Base-by-base conservation (phyloP, 2,113 vertebrate species). In the Tringa solitaria region DNA sequence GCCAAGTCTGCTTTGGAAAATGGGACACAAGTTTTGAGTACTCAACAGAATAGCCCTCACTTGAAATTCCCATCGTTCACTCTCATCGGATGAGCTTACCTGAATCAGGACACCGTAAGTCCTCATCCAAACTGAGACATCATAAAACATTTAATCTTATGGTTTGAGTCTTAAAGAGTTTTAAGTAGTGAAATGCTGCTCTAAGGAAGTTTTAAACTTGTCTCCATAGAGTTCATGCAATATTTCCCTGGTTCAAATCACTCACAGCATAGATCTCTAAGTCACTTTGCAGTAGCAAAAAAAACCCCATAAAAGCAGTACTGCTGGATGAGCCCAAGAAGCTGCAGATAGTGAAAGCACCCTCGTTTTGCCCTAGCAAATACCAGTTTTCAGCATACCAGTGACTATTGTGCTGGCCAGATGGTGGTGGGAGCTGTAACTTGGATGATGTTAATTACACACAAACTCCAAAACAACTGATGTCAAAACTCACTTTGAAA, bases 361-460 rank as follows among this genome's bases (percentile, higher is more conserved):
- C 41, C 45, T 61, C 68, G 18, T 91, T 91, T 89, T 28, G 46
- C 33, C 45, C 50, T 8, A 48, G 73, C 23, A 84, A 93, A 69
- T 30, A 70, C 14, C 81, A 78, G 41, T 46, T 37, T 87, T 87
- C 8, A 15, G 45, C 60, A 37, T n/a, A 46, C n/a, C 78, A 18
- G 1, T 30, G 69, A 87, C 74, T 70, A 12, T 12, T 65, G 39
- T 48, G 61, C 73, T 82, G 84, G 79, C 65, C 94, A 94, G 92
- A 91, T 87, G 92, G 92, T 24, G 39, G 92, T 88, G 88, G 90
- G 85, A 94, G 85, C 95, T 72, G 70, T 28, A 72, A 87, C 78
- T 48, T 76, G 65, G 70, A 48, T 72, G 57, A 79, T 60, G 70
- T 73, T 83, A 87, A 68, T 89, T 64, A 69, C 70, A 64, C 61